Evolutionary conservation across 35 echinoderm and acorn worm species (phyloP), one percentile per base, ranked within the genome.

Genomic region (Apostichopus japonicus): DNA sequence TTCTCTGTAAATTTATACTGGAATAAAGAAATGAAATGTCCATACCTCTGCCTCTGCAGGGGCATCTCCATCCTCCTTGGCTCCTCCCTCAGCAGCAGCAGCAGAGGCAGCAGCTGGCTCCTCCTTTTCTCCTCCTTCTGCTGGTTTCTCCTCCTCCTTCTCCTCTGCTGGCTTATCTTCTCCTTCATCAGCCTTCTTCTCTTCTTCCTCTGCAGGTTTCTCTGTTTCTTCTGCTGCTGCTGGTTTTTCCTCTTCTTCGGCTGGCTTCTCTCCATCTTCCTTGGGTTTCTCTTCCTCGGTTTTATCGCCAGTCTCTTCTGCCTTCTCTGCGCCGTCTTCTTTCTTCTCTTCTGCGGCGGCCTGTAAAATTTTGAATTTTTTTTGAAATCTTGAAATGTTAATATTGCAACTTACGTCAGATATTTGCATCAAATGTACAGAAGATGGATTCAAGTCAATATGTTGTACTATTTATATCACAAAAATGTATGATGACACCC

Each of bases 201-300:
- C 81, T 11, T 55, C 81, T 22, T 58, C 81, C 81, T 84, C 81
- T 57, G 81, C 81, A 57, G 81, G 81, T 24, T 84, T 84, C 6
- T 84, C 81, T 44, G 16, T 27, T 5, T 80, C 78, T 19, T 80
- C 54, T 2, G 78, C 33, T 61, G 57, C 54, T 2, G 78, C 33
- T 61, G 57, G 57, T 61, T 8, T 61, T 61, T 61, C 57, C 78
- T 19, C 78, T 17, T 84, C 81, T 57, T 84, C 54, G 17, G 81
- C 81, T 57, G 81, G 81, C 24, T 84, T 84, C 1, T 57, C 81
- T 15, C 54, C 81, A 23, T 55, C 81, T 21, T 84, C 81, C 24
- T 17, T 51, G 1, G 54, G 16, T 57, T 84, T 84, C 54, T 58
- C 81, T 80, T 80, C 78, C 56, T 84, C 81, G n/a, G 54, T 84